A percentile compares a stretch with the other conserved stretches of the same genome.
These are phyloP conservation scores for Caenorhabditis drosophilae DNA, from an alignment of 2,888 invertebrate genomes.

Conservation along the genomic window DNA sequence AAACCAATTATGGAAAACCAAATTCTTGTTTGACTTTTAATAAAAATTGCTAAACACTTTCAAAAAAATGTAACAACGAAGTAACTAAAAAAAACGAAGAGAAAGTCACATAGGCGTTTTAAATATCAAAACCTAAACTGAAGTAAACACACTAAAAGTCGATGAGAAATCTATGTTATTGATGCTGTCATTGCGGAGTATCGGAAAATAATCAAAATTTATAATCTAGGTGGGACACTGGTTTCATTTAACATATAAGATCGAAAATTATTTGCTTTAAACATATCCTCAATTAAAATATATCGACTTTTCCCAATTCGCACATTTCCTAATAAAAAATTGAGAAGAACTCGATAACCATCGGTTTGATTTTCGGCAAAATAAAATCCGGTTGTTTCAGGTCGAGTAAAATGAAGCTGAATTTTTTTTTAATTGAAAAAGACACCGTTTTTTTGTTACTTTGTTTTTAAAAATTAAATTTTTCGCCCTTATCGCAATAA, in stretches of 20 bases:
- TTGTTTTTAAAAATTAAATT: conserved; percentile 5
- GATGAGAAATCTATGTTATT: too few relatives aligned
- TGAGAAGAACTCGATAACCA: conserved; percentile 18
- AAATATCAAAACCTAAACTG: too few relatives aligned
- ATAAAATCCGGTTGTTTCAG: conserved; percentile 32
- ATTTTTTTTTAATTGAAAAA: conserved; percentile 4
- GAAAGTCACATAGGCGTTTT: too few relatives aligned
- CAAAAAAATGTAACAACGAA: too few relatives aligned
- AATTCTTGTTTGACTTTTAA: too few relatives aligned
- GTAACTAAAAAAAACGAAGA: too few relatives aligned
- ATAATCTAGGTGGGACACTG: conserved; percentile 44
- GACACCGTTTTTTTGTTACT: not conserved
- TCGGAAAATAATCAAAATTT: not conserved
- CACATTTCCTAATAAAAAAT: conserved; percentile 43
- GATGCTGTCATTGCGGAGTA: not conserved
- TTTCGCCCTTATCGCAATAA: conserved; percentile 39
- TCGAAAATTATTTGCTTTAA: conserved; percentile 39
- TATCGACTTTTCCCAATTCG: conserved; percentile 36
- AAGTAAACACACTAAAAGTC: too few relatives aligned
- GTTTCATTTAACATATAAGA: conserved; percentile 48
- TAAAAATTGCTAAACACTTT: too few relatives aligned
- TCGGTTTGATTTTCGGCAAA: conserved; percentile 33
- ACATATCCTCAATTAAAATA: conserved; percentile 45
- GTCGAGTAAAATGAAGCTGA: conserved; percentile 35
- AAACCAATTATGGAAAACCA: too few relatives aligned